Conservation (phyloP, 2,888 invertebrate species). For the Melanostoma mellinum region DNA sequence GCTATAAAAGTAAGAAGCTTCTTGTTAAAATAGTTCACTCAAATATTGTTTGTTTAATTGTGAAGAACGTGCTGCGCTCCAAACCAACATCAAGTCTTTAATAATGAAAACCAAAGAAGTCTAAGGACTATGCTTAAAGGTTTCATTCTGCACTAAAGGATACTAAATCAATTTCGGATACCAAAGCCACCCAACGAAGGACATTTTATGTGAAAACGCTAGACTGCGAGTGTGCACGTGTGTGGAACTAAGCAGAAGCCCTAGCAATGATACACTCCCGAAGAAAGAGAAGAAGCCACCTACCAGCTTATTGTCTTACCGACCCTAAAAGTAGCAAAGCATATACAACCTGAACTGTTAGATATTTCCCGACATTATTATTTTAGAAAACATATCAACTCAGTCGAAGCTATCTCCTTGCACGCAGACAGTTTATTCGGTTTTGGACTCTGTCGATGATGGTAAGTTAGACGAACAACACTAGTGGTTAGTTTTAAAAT, state of each 20-base stretch:
- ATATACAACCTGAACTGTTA: conserved; percentile 25
- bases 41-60: conserved; percentile 53
- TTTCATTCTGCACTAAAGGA: conserved; percentile 10
- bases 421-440: conserved; percentile 36
- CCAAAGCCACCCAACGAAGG: background rate
- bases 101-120: background rate
- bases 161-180: conserved; percentile 36
- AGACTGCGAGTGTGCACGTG: conserved; percentile 13
- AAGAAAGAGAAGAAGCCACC: conserved; percentile 56
- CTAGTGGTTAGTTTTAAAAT: conserved; percentile 5
- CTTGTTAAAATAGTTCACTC: conserved; percentile 67
- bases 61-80: conserved; percentile 37
- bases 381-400: conserved; percentile 40
- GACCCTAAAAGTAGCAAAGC: conserved; percentile 19
- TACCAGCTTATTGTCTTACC: conserved; percentile 56
- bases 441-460: conserved; percentile 15
- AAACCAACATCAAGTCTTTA: background rate
- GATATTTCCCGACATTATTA: conserved; percentile 27
- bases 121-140: background rate
- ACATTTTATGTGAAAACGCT: background rate
- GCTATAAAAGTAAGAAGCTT: conserved; percentile 68
- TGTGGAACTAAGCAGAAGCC: conserved; percentile 62
- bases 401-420: conserved; percentile 47
- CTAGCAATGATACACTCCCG: conserved; percentile 35
- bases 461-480: conserved; percentile 41